A percentile compares a stretch with the other conserved stretches of the same genome.
These are phyloP conservation scores for Dissostichus mawsoni DNA, from an alignment of 2,113 vertebrate species.

Conservation along the genomic window DNA sequence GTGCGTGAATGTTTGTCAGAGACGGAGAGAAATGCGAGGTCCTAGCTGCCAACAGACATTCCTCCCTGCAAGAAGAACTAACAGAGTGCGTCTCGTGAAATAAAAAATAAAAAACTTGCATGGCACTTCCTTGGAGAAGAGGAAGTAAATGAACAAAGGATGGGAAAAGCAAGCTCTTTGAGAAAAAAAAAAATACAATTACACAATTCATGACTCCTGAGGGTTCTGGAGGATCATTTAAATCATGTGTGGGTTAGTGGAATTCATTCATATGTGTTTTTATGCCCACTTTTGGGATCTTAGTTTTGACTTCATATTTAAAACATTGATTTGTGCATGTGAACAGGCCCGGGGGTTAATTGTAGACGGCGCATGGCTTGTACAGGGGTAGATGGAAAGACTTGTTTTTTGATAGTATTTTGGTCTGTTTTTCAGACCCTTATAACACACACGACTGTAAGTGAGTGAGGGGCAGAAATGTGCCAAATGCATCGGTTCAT, in stretches of 20 bases:
- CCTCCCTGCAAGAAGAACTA: slow-evolving; percentile 64
- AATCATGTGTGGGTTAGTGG: slow-evolving; percentile 55
- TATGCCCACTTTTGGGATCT: slow-evolving; percentile 62
- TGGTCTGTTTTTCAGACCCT: slow-evolving; percentile 77
- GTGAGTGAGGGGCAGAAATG: slow-evolving; percentile 61
- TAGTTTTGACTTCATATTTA: slow-evolving; percentile 81
- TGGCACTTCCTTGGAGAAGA: slow-evolving; percentile 68
- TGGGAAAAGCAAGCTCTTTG: slow-evolving; percentile 45
- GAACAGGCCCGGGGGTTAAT: slow-evolving; percentile 61
- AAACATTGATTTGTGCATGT: slow-evolving; percentile 82
- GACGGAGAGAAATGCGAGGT: slow-evolving; percentile 96
- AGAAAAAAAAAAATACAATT: slow-evolving; percentile 21
- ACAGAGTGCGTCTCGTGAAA: slow-evolving; percentile 45
- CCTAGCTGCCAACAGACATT: slow-evolving; percentile 82
- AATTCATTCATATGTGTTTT: slow-evolving; percentile 63
- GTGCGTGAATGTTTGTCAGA: slow-evolving; percentile 98
- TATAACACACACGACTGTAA: slow-evolving; percentile 48
- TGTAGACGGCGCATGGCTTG: slow-evolving; percentile 88
- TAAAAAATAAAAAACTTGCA: slow-evolving; percentile 64
- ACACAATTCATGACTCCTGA: slow-evolving; percentile 27
- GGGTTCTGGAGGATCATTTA: slow-evolving; percentile 45
- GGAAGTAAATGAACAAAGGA: slow-evolving; percentile 61
- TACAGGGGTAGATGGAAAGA: slow-evolving; percentile 86
- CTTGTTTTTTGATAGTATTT: slow-evolving; percentile 78
- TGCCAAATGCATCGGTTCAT: slow-evolving; percentile 79